phyloP scores from a whole-genome alignment of 2,113 vertebrate species.

The Entelurus aequoreus region DNA sequence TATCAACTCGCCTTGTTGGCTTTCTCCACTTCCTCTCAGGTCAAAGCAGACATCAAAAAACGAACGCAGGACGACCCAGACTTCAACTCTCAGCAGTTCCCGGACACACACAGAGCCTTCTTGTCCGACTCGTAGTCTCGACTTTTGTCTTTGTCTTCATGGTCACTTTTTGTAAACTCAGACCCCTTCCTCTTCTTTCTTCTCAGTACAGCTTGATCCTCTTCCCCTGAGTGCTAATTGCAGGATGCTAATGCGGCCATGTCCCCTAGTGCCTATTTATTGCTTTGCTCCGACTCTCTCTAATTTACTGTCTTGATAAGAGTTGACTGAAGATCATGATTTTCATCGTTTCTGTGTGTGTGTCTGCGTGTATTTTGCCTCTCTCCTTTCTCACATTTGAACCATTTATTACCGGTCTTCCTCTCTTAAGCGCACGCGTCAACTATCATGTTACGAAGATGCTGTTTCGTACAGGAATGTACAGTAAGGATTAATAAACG shows the following conservation, averaged over 20 bases:
- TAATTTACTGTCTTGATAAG: conserved; percentile 2
- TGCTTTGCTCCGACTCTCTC: conserved; percentile 23
- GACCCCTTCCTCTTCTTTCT: conserved; percentile 14
- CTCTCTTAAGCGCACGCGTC: neutral
- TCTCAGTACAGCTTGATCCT: conserved; percentile 11
- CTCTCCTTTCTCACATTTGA: too few species aligned
- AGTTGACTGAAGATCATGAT: conserved; percentile 19
- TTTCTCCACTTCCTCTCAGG: conserved; percentile 54
- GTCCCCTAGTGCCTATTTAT: conserved; percentile 60
- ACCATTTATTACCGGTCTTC: neutral
- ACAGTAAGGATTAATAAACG: conserved; percentile 61
- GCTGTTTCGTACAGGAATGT: conserved; percentile 61
- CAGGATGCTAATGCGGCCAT: conserved; percentile 27
- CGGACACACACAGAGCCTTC: conserved; percentile 80
- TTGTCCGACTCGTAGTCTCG: conserved; percentile 74
- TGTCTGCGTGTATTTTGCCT: conserved; percentile 3
- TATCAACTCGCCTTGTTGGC: neutral
- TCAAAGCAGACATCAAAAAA: conserved; percentile 83
- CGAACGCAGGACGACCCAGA: conserved; percentile 81
- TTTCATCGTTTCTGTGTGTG: conserved; percentile 2
- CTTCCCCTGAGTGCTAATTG: conserved; percentile 12
- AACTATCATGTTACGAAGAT: conserved; percentile 43
- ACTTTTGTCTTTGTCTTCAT: neutral
- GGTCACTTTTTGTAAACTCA: neutral
- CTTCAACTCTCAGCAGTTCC: conserved; percentile 81